Evolutionary conservation across 2,888 invertebrate genomes (phyloP), one percentile per base, ranked within the genome.

Genomic region (Heliconius aoede): DNA sequence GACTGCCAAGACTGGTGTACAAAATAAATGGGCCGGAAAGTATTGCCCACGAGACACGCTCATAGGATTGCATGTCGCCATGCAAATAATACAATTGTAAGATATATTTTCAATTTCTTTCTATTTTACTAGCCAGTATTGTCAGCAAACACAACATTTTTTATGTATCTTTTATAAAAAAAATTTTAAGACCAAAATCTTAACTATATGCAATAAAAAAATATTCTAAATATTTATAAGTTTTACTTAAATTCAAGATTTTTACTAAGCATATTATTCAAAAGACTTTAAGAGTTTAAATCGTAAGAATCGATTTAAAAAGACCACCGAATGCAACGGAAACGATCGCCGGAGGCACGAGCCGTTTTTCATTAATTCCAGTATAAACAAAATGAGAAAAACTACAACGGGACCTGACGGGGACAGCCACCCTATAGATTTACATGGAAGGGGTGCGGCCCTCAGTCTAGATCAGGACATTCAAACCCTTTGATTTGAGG

Each of bases 301-400:
- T 24, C 24, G 40, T 18, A 62, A 32, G 28, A 18, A 76, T 71
- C 40, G 71, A 76, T 76, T 32, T 58, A 58, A 74, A 75, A 76
- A 58, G 64, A 71, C 62, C 58, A 58, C 36, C 75, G 55, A 75
- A 55, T 69, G 75, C n/a, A 40, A 61, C 36, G 68, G 46, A 58
- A 73, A 60, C 60, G 67, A 76, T 75, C 60, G 72, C 73, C 75
- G 71, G 60, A 68, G 78, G 80, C 79, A 76, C 32, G 78, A 81
- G 79, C 81, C 82, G 85, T 87, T 89, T 90, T 89, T 88, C 87
- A 91, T 90, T 89, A 89, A 88, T 88, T 86, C 86, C 82, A 82
- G 85, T 79, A 85, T 86, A 88, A 87, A 88, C 81, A 87, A 88
- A 87, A 87, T 82, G 81, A 85, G 83, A 83, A 83, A 88, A 88